Conservation (phyloP, 2,113 vertebrate genomes). For the Psephotus haematonotus region DNA sequence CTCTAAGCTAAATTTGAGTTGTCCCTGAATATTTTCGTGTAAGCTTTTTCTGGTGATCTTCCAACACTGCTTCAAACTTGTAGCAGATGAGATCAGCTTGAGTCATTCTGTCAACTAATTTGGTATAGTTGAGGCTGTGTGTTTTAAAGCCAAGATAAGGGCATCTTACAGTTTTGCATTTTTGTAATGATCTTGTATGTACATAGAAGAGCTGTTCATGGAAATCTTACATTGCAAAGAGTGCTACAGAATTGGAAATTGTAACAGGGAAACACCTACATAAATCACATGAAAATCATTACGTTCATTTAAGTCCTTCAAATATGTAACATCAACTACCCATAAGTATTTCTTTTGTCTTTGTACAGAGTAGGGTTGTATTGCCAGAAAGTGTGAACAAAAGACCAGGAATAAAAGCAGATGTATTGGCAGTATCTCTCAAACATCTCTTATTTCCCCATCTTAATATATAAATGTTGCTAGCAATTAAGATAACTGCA, state of each 20-base stretch:
- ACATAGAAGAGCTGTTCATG: not conserved
- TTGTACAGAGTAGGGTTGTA: not conserved
- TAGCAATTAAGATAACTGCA: constrained; percentile 45
- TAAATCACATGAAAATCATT: not conserved
- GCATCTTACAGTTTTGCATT: not conserved
- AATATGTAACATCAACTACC: not conserved
- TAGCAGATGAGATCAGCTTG: not conserved
- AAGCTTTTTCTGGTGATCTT: not conserved
- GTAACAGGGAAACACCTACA: not conserved
- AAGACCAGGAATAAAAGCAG: not conserved
- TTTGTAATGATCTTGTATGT: not conserved
- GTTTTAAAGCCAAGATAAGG: not conserved
- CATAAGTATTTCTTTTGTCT: not conserved
- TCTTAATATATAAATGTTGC: constrained; percentile 30
- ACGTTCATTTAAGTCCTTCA: not conserved
- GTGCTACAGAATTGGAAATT: not conserved
- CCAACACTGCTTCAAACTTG: not conserved
- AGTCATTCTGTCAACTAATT: not conserved
- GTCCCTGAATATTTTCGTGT: not conserved
- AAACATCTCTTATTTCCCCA: not conserved
- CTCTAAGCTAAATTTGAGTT: not conserved
- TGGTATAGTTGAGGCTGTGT: not conserved
- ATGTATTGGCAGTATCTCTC: not conserved
- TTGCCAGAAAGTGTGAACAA: not conserved
- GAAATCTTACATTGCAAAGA: not conserved